Evolutionary conservation across 2,113 vertebrate genomes (phyloP).

Genomic region (Charina bottae): DNA sequence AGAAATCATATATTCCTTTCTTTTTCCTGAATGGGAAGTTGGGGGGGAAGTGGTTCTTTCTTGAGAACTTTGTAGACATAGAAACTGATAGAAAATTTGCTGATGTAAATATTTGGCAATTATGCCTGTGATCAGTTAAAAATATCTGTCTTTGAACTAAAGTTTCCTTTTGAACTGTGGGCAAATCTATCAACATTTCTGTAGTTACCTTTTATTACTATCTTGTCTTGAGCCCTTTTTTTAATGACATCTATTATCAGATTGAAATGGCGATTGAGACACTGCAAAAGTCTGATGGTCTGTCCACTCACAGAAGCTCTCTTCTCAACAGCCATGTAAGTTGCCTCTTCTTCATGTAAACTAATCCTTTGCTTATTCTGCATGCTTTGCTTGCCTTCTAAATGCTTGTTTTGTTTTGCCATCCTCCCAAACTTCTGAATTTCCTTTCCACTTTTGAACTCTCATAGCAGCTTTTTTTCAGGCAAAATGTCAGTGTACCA

Average conservation of each 20-base stretch:
- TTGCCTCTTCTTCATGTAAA: constrained; percentile 81
- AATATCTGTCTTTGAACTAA: constrained; percentile 58
- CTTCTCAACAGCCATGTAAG: constrained; percentile 90
- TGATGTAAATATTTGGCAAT: constrained; percentile 33
- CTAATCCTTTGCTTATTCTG: constrained; percentile 79
- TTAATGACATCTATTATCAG: constrained; percentile 90
- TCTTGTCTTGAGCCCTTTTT: constrained; percentile 85
- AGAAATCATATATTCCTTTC: constrained; percentile 43
- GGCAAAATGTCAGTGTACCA: constrained; percentile 60
- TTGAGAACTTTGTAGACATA: constrained; percentile 13
- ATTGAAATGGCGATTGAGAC: constrained; percentile 91
- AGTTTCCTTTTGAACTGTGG: constrained; percentile 66
- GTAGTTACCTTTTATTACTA: constrained; percentile 81
- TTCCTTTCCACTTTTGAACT: constrained; percentile 68
- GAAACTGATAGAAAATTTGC: constrained; percentile 30
- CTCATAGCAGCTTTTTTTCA: constrained; percentile 62
- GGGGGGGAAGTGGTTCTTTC: constrained; percentile 33
- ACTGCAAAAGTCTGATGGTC: constrained; percentile 89
- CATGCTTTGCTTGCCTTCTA: constrained; percentile 79
- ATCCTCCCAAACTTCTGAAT: constrained; percentile 70
- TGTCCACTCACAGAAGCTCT: constrained; percentile 87
- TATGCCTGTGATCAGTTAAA: constrained; percentile 40
- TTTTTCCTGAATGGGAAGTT: constrained; percentile 51
- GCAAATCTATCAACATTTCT: constrained; percentile 77
- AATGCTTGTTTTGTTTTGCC: constrained; percentile 78